These are phyloP conservation scores for Athetis lepigone DNA, from an alignment of 2,888 invertebrate genomes.

Conservation along the genomic window DNA sequence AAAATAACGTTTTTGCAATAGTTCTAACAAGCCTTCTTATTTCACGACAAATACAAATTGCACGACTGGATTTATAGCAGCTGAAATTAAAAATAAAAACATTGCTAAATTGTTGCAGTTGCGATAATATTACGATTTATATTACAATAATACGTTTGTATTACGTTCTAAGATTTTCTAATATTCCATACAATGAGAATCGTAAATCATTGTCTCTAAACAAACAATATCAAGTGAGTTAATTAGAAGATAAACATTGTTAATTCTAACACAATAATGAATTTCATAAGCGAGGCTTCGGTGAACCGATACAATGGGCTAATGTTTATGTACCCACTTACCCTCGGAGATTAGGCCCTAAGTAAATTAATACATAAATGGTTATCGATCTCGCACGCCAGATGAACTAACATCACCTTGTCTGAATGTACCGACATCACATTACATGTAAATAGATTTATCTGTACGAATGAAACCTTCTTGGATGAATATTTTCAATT, in stretches of 20 bases:
- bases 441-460: constrained; percentile 3
- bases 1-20: too few relatives aligned
- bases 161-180: constrained; percentile 1
- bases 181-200: constrained; percentile 1
- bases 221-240: constrained; percentile 13
- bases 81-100: too few relatives aligned
- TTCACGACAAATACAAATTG: too few relatives aligned
- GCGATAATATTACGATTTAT: too few relatives aligned
- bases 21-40: too few relatives aligned
- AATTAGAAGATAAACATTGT: constrained; percentile 14
- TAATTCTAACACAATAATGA: constrained; percentile 29
- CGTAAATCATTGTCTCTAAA: not conserved
- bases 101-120: too few relatives aligned
- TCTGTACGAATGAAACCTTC: constrained; percentile 1
- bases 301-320: constrained; percentile 43
- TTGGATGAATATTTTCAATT: constrained; percentile 16
- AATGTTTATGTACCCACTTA: constrained; percentile 47
- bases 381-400: constrained; percentile 19
- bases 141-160: too few relatives aligned
- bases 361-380: constrained; percentile 38
- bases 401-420: constrained; percentile 13
- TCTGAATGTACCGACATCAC: not conserved
- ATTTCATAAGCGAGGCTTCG: constrained; percentile 32
- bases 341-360: constrained; percentile 25
- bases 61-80: too few relatives aligned